Evolutionary conservation across 1,140 invertebrate genomes (phyloP), one percentile per base, ranked within the genome.

Genomic region (Platorchestia sp.): DNA sequence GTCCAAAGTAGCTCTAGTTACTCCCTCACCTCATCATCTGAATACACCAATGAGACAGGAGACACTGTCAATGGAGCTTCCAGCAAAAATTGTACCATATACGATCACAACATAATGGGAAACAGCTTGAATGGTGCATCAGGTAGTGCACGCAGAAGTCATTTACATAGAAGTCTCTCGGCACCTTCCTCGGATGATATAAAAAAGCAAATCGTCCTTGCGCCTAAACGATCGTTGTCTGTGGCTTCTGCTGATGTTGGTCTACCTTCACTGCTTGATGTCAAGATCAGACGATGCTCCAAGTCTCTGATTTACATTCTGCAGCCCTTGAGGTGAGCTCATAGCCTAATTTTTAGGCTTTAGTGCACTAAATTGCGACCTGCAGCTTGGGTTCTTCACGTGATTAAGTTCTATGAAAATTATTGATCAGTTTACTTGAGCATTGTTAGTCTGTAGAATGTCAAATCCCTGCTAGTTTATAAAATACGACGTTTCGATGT

Each of bases 291-390:
- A 95, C 87, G 96, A n/a, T 96, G 96, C 89, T 95, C 95, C 36
- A 96, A 96, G 86, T 96, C 96, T 51, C 95, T 91, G 95, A 96
- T 96, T 7, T 96, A 96, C 59, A 95, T 96, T 45, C 96, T 96
- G 27, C 96, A 96, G 44, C 96, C 96, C n/a, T 42, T 96, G 41
- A 95, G 96, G 96, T 96, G 47, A 87, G 91, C 1, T 27, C 0
- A 22, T 40, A 53, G n/a, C 44, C 47, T 0, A 42, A 6, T 41
- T 36, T 95, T 45, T 51, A 40, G 40, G 44, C 22, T 95, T 51
- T 7, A 95, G 47, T 51, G 19, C 7, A 45, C 27, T 6, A 27
- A 43, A 90, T 51, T 51, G 19, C 6, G 47, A 19, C 19, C 7
- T 10, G 47, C 6, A 51, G 47, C 47, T 10, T 51, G 7, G 6